Evolutionary conservation across 1,140 invertebrate genomes (phyloP).

Genomic region (Delia radicum): DNA sequence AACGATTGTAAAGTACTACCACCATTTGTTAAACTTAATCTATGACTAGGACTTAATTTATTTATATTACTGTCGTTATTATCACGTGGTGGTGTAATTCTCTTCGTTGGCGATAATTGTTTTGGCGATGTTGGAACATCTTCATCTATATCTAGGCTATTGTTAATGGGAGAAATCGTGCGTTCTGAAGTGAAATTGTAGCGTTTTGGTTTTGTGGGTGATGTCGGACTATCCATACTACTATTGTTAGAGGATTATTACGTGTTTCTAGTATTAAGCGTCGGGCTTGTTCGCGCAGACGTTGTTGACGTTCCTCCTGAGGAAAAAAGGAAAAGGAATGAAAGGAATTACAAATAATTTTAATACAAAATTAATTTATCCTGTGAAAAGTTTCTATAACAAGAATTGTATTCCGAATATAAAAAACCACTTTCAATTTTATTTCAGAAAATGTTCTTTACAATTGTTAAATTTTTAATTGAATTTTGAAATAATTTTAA

Average conservation of each 20-base stretch:
- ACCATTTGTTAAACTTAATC: constrained; percentile 54
- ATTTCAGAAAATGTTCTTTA: too few species aligned
- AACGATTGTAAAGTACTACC: constrained; percentile 66
- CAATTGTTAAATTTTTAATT: too few species aligned
- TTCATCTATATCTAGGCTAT: constrained; percentile 35
- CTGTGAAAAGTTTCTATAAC: too few species aligned
- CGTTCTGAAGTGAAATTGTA: constrained; percentile 48
- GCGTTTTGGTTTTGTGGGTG: constrained; percentile 44
- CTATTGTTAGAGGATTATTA: constrained; percentile 53
- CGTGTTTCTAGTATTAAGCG: constrained; percentile 87
- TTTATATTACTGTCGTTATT: constrained; percentile 23
- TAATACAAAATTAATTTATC: too few species aligned
- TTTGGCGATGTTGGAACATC: constrained; percentile 24
- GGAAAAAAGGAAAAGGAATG: constrained; percentile 32
- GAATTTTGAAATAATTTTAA: too few species aligned
- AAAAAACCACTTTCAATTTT: too few species aligned
- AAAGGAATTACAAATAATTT: background rate
- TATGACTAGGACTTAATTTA: constrained; percentile 52
- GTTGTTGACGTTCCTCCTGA: constrained; percentile 82
- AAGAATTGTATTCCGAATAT: too few species aligned
- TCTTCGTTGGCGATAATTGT: constrained; percentile 36
- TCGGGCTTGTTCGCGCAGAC: constrained; percentile 82
- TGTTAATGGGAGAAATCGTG: constrained; percentile 53
- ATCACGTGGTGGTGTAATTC: constrained; percentile 39
- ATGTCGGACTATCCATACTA: constrained; percentile 51